Evolutionary conservation across 1,140 invertebrate species (phyloP).

Genomic region (Drosophila triauraria): DNA sequence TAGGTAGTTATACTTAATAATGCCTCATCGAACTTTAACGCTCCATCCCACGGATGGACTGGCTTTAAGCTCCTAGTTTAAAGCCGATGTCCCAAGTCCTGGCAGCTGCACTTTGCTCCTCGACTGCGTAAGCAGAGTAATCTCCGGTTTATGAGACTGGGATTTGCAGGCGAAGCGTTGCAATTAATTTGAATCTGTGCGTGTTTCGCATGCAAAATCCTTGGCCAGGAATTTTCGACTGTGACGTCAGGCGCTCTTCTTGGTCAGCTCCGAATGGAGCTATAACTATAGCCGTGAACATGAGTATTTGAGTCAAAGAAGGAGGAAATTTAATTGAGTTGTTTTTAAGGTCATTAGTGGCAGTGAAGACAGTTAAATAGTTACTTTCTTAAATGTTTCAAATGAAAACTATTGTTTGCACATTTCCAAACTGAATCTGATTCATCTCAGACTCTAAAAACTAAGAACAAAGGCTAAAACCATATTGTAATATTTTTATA

Average conservation of each 20-base stretch:
- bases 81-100: slow-evolving; percentile 12
- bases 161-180: slow-evolving; percentile 69
- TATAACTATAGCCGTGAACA: not conserved
- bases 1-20: slow-evolving; percentile 66
- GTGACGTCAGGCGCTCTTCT: slow-evolving; percentile 24
- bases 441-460: too few species aligned
- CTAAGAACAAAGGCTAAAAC: too few species aligned
- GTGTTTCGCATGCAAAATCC: slow-evolving; percentile 64
- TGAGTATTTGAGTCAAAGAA: slow-evolving; percentile 1
- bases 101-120: slow-evolving; percentile 42
- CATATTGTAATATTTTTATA: too few species aligned
- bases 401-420: not conserved
- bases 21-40: slow-evolving; percentile 27
- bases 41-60: slow-evolving; percentile 1
- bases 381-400: not conserved
- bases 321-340: slow-evolving; percentile 19
- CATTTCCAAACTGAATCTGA: not conserved
- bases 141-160: slow-evolving; percentile 75
- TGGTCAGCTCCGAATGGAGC: not conserved
- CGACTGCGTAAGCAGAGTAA: slow-evolving; percentile 54
- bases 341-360: slow-evolving; percentile 6
- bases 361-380: not conserved
- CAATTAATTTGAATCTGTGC: slow-evolving; percentile 74
- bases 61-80: slow-evolving; percentile 55
- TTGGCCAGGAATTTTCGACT: slow-evolving; percentile 24